These are phyloP conservation scores for Onthophagus sagittarius DNA, from an alignment of 2,888 invertebrate species.

Conservation along the genomic window DNA sequence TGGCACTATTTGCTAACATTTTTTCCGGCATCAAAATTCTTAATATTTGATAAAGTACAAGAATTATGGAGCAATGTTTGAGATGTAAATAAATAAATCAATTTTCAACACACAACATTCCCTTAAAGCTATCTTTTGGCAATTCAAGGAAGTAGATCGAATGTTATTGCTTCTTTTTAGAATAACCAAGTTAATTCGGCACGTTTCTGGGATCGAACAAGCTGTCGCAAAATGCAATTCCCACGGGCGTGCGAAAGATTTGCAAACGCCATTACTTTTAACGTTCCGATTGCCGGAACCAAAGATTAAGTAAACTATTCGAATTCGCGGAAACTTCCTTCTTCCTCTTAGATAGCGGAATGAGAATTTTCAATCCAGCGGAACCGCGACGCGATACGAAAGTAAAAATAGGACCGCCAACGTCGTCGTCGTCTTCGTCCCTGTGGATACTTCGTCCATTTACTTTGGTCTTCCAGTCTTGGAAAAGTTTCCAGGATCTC, in stretches of 20 bases:
- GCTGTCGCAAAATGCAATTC: neutral
- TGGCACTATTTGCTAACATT: constrained; percentile 30
- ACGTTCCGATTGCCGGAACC: neutral
- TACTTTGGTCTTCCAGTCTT: neutral
- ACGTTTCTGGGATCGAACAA: neutral
- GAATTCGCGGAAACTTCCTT: neutral
- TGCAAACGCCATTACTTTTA: neutral
- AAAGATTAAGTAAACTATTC: neutral
- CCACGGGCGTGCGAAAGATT: neutral
- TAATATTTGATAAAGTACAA: constrained; percentile 27
- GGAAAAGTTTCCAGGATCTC: neutral
- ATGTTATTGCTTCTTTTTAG: neutral
- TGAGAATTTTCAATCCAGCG: neutral
- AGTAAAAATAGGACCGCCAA: neutral
- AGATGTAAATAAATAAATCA: too few species aligned
- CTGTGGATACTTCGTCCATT: neutral
- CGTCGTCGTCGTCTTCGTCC: neutral
- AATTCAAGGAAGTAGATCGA: neutral
- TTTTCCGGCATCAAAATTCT: constrained; percentile 28
- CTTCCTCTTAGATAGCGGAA: neutral
- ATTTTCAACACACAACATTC: neutral
- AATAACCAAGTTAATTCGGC: neutral
- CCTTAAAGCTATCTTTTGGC: neutral
- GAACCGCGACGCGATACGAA: neutral
- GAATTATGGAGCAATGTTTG: constrained; percentile 13